Base-by-base conservation (phyloP, 2,888 invertebrate species). In the Salpingus planirostris region DNA sequence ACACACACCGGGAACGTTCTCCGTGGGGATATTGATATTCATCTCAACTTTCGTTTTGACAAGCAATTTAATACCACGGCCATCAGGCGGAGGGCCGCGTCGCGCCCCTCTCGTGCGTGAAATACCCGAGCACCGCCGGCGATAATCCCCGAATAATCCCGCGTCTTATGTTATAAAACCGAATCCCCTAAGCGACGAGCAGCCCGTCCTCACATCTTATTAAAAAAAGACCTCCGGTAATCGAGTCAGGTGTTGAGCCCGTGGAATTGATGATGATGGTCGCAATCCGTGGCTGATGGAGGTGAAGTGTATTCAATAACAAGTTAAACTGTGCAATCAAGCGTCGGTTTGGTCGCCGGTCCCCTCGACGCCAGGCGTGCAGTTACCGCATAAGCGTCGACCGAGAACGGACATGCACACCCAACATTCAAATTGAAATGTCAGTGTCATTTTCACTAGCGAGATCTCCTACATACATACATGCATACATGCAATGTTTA, bases 361-460 rank as follows among this genome's bases (percentile, higher is more conserved):
- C 44, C 39, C 40, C 42, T 35, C 46, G 46, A 50, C 48, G 50
- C 48, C 50, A 39, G 44, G 33, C 41, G 35, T 42, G 44, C 44
- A 39, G 44, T 50, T 46, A 50, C 52, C 54, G 45, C 50, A 46
- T 38, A 43, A n/a, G 36, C 49, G 44, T 44, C 49, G 44, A 47
- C 50, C 51, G 43, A 42, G 34, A 47, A 46, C 47, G 47, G 44
- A 45, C 49, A 48, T 46, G 47, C 46, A n/a, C n/a, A 52, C 42
- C 50, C 46, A 53, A 51, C 52, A 55, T 56, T 50, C 53, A 59
- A 60, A 62, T 62, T 60, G 62, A 60, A 62, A 59, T 57, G 60
- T 62, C 60, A 62, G 49, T 60, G 60, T 60, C 62, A 61, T 57
- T 58, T 56, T 59, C 59, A 59, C 57, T 31, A 47, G 39, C 46